These are phyloP conservation scores for Pollachius pollachius DNA, from an alignment of 2,113 vertebrate genomes.

Conservation along the genomic window DNA sequence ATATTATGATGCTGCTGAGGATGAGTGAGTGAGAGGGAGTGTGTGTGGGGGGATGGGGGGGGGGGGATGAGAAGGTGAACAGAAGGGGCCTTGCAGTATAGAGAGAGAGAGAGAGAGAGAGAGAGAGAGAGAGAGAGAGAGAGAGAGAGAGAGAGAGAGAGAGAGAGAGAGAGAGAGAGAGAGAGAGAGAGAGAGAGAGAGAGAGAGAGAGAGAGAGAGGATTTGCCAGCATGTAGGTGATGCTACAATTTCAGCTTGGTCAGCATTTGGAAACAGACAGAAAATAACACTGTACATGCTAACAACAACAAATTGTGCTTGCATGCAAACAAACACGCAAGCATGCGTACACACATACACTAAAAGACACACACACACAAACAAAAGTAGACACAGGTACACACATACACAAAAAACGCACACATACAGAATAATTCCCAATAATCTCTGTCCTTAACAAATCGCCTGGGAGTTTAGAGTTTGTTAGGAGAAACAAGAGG, in stretches of 20 bases:
- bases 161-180: too few relatives aligned
- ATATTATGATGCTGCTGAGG: constrained; percentile 61
- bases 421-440: constrained; percentile 11
- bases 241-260: constrained; percentile 1
- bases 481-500: constrained; percentile 59
- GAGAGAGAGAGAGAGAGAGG: too few relatives aligned
- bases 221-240: too few relatives aligned
- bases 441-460: too few relatives aligned
- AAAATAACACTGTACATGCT: constrained; percentile 1
- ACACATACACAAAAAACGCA: background rate
- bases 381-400: too few relatives aligned
- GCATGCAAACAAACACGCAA: too few relatives aligned
- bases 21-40: constrained; percentile 30
- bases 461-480: constrained; percentile 48
- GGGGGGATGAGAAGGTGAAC: background rate
- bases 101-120: constrained; percentile 5
- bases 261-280: background rate
- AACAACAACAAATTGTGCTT: background rate
- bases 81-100: constrained; percentile 8
- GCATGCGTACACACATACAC: too few relatives aligned
- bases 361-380: too few relatives aligned
- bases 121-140: constrained; percentile 1
- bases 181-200: too few relatives aligned
- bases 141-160: too few relatives aligned
- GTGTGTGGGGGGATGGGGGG: too few relatives aligned